Evolutionary conservation across 2,888 invertebrate species (phyloP), one percentile per base, ranked within the genome.

Genomic region (Cyaniris semiargus): DNA sequence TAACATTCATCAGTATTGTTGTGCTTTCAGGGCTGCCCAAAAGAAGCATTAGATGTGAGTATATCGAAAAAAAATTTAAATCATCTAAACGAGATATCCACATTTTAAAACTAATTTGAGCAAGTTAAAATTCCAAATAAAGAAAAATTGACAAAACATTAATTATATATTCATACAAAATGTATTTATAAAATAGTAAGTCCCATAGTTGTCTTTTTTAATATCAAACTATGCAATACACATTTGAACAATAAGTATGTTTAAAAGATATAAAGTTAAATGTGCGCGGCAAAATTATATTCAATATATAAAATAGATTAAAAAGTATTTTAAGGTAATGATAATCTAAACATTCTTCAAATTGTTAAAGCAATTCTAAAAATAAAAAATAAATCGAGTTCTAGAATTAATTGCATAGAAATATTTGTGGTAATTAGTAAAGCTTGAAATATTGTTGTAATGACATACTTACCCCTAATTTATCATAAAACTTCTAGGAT

Each of bases 1-100:
- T 27, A 31, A 66, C 66, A 66, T 66, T 66, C 27, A 66, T 66
- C 66, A 79, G 78, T 56, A 48, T 77, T 27, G 18, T 77, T 77
- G 31, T 34, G 38, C 80, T 85, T 82, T 80, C 86, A 87, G 87
- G 82, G 44, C 80, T 38, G 44, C 82, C 31, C 77, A 81, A 78
- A 86, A 85, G 83, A 87, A 86, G 79, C 84, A 84, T 78, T 84
- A 84, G 78, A 56, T 83, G 85, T 85, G 82, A 85, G 84, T 84
- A 83, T 72, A 75, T 76, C 80, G 79, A 81, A 80, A 79, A 78
- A 78, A 75, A 79, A 80, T 76, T 76, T 78, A 81, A 80, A 78
- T 79, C 75, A 77, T 76, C 80, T 77, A 79, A 80, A 81, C 78
- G 78, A 77, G 70, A 76, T 79, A 80, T 76, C 23, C 44, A 56